phyloP scores from a whole-genome alignment of 2,888 invertebrate species.

The Opisthograptis luteolata region DNA sequence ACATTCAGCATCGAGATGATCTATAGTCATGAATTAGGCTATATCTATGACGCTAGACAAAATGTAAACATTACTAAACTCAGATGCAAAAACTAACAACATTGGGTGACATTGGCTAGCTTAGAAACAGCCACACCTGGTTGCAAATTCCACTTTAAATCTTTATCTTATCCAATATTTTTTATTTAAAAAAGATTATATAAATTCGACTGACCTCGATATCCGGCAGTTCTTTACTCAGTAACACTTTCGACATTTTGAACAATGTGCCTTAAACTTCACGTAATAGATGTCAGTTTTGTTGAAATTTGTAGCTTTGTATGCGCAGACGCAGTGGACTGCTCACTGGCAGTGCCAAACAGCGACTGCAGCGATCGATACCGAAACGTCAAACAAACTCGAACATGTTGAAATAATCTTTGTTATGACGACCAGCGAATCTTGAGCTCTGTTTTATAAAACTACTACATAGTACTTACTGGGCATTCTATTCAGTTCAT shows the following conservation, averaged over 20 bases:
- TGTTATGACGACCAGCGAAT: conserved; percentile 18
- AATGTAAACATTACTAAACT: background rate
- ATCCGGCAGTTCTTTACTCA: conserved; percentile 91
- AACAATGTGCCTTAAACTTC: conserved; percentile 30
- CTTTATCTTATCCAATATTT: conserved; percentile 16
- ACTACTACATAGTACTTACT: no score
- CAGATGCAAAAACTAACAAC: background rate
- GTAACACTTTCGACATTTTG: conserved; percentile 75
- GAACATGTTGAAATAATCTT: conserved; percentile 12
- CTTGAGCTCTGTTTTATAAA: conserved; percentile 22
- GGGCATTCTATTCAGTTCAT: conserved; percentile 5
- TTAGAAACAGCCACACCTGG: background rate
- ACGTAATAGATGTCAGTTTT: conserved; percentile 15
- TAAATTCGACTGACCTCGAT: conserved; percentile 88
- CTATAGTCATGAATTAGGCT: no score
- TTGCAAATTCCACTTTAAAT: background rate
- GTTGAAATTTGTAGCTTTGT: conserved; percentile 12
- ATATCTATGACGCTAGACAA: no score
- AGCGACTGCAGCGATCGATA: conserved; percentile 71
- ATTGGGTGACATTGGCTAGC: background rate
- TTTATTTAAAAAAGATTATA: conserved; percentile 3
- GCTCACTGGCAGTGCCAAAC: conserved; percentile 81
- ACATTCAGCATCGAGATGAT: no score
- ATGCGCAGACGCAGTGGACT: conserved; percentile 64
- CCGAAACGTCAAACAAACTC: conserved; percentile 24